These are phyloP conservation scores for Ageneiosus marmoratus DNA, from an alignment of 2,113 vertebrate genomes.

Conservation along the genomic window DNA sequence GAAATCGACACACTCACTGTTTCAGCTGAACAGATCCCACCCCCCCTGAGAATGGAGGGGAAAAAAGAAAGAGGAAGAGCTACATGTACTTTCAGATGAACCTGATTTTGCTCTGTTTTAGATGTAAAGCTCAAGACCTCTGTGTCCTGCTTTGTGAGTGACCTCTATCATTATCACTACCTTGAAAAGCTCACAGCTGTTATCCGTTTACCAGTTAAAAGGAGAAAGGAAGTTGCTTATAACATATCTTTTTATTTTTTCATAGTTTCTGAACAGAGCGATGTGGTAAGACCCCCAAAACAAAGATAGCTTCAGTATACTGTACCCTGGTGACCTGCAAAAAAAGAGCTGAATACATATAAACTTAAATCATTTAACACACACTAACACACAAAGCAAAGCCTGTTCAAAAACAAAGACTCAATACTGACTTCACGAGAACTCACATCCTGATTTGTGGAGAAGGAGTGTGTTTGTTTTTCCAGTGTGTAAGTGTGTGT, in stretches of 20 bases:
- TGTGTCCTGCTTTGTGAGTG: not conserved
- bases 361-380: slow-evolving; percentile 1
- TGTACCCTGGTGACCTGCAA: not conserved
- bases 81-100: slow-evolving; percentile 31
- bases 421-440: slow-evolving; percentile 23
- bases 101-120: slow-evolving; percentile 30
- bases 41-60: not conserved
- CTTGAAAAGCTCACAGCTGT: not conserved
- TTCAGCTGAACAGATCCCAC: slow-evolving; percentile 22
- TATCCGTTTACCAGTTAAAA: not conserved
- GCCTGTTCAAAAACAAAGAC: slow-evolving; percentile 39
- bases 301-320: not conserved
- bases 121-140: not conserved
- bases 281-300: not conserved
- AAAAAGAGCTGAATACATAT: not conserved
- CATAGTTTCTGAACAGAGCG: not conserved
- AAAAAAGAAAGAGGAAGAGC: not conserved
- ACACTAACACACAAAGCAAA: slow-evolving; percentile 5
- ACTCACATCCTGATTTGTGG: slow-evolving; percentile 49
- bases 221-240: slow-evolving; percentile 4
- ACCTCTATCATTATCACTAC: not conserved
- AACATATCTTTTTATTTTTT: not conserved
- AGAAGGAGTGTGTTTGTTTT: slow-evolving; percentile 44
- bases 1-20: slow-evolving; percentile 37
- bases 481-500: slow-evolving; percentile 7